Evolutionary conservation across 2,797 vertebrate species (phyloP).

Genomic region (Coendou prehensilis): DNA sequence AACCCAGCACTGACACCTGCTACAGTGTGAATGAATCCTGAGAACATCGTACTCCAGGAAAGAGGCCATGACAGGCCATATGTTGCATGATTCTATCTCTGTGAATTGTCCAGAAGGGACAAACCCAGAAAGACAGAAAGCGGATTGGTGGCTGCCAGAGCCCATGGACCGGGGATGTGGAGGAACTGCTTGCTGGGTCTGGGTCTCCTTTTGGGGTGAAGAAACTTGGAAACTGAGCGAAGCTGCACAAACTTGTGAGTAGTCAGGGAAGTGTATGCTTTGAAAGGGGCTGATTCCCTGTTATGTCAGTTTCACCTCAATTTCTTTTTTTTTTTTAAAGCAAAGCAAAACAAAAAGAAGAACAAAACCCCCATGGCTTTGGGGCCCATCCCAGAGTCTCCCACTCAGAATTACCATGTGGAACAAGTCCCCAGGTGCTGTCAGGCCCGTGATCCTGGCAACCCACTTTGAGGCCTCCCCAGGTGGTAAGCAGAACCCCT

Average conservation of each 20-base stretch:
- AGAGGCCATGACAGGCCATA: not conserved
- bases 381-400: not conserved
- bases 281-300: not conserved
- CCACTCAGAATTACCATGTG: not conserved
- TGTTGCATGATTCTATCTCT: rapidly evolving
- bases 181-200: not conserved
- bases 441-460: rapidly evolving
- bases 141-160: not conserved
- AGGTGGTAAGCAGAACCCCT: not conserved
- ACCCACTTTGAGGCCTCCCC: not conserved
- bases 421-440: not conserved
- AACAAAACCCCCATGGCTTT: not conserved
- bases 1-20: rapidly evolving
- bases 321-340: not conserved
- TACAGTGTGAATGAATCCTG: rapidly evolving
- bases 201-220: not conserved
- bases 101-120: not conserved
- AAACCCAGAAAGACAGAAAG: not conserved
- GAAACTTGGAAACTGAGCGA: not conserved
- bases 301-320: not conserved
- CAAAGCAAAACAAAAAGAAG: not conserved
- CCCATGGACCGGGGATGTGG: rapidly evolving
- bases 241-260: not conserved
- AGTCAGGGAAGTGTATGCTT: not conserved
- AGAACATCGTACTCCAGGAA: not conserved